Evolutionary conservation across 2,113 vertebrate species (phyloP).

Genomic region (Geococcyx californianus): DNA sequence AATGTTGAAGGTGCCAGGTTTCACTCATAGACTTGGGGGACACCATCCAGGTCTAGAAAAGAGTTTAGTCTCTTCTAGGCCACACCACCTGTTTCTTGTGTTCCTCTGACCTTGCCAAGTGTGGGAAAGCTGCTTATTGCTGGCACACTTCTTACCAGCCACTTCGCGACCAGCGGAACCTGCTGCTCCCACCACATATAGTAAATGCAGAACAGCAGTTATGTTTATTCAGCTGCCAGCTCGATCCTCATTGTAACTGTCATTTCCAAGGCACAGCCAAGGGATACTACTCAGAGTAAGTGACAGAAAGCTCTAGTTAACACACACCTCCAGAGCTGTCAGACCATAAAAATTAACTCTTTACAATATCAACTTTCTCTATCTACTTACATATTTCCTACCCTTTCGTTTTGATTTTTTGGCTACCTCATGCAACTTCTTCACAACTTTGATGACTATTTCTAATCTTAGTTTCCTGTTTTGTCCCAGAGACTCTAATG

Average conservation of each 20-base stretch:
- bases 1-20: not conserved
- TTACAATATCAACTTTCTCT: not conserved
- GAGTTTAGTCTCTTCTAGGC: not conserved
- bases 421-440: not conserved
- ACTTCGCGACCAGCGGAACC: not conserved
- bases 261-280: not conserved
- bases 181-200: not conserved
- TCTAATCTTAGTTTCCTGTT: not conserved
- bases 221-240: not conserved
- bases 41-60: not conserved
- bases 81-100: not conserved
- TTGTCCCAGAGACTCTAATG: not conserved
- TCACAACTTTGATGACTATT: not conserved
- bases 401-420: not conserved
- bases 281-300: not conserved
- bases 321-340: not conserved
- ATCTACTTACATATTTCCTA: not conserved
- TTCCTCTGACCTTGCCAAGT: not conserved
- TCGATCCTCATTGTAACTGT: not conserved
- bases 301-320: not conserved
- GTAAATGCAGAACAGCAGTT: not conserved
- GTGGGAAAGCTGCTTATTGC: not conserved
- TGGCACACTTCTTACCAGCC: not conserved
- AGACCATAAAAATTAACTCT: not conserved
- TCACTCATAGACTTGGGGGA: not conserved